These are phyloP conservation scores for Epicampocera succincta DNA, from an alignment of 2,888 invertebrate genomes.

Conservation along the genomic window DNA sequence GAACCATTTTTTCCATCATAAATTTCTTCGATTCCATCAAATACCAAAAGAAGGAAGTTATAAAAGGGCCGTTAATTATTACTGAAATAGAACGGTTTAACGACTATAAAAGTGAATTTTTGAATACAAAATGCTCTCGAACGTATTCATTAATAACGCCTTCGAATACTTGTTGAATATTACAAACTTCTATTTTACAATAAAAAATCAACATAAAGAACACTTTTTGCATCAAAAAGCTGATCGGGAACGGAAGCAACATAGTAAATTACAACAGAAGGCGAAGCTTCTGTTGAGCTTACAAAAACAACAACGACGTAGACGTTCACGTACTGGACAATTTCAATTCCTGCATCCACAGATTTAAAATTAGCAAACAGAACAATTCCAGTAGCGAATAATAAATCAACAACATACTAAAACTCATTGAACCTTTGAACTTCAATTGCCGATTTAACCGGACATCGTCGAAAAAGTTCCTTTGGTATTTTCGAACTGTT, in stretches of 20 bases:
- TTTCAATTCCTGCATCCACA: constrained; percentile 58
- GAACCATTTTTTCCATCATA: constrained; percentile 25
- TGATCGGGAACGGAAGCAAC: constrained; percentile 64
- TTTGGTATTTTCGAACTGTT: constrained; percentile 25
- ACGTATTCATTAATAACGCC: constrained; percentile 72
- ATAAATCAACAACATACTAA: constrained; percentile 38
- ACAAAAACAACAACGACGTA: constrained; percentile 59
- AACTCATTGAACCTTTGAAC: constrained; percentile 52
- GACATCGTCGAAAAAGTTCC: constrained; percentile 54
- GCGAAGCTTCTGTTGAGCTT: constrained; percentile 56
- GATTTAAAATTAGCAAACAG: constrained; percentile 35
- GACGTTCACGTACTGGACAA: constrained; percentile 69
- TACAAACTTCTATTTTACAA: constrained; percentile 53
- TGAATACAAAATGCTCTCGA: constrained; percentile 78
- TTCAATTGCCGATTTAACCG: constrained; percentile 25
- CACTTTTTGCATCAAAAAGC: constrained; percentile 45
- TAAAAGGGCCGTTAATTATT: constrained; percentile 18
- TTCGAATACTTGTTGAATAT: constrained; percentile 69
- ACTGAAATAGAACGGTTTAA: constrained; percentile 26
- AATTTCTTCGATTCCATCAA: constrained; percentile 22
- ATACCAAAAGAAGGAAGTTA: not conserved
- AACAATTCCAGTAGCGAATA: constrained; percentile 37
- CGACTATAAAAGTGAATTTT: constrained; percentile 52
- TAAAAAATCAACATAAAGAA: constrained; percentile 60
- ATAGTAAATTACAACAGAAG: constrained; percentile 50